Conservation (phyloP, 2,113 vertebrate genomes). For the Bubalus kerabau region DNA sequence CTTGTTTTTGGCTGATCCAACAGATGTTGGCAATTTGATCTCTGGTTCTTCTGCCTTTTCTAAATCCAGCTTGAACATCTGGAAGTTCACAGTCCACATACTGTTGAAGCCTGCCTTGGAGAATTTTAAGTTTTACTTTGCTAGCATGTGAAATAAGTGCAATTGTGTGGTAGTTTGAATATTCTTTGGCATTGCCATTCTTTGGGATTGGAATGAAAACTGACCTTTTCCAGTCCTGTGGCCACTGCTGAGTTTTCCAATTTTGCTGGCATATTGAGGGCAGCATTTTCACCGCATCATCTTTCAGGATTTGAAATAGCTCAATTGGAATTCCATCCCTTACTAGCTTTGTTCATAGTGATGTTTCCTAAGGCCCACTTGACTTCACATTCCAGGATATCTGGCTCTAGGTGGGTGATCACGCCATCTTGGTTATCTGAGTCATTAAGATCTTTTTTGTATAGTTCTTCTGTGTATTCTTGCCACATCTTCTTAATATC, state of each 20-base stretch:
- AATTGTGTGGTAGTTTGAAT: not conserved
- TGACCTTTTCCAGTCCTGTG: not conserved
- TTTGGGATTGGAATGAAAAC: not conserved
- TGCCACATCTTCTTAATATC: not conserved
- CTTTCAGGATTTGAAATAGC: no score
- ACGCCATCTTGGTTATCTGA: accelerated
- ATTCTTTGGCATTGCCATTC: not conserved
- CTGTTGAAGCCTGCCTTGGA: not conserved
- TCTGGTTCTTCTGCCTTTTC: not conserved
- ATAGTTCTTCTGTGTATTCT: not conserved
- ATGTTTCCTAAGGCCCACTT: no score
- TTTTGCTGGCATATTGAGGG: no score
- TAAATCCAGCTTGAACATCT: not conserved
- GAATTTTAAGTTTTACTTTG: not conserved
- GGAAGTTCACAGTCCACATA: not conserved
- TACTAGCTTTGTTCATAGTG: no score
- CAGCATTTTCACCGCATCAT: no score
- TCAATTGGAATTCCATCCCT: no score
- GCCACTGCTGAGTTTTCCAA: not conserved
- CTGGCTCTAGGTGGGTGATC: not conserved
- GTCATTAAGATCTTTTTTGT: not conserved
- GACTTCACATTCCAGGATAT: no score
- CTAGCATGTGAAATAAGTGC: not conserved
- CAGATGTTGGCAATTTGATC: not conserved
- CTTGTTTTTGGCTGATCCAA: no score